These are phyloP conservation scores for Ridgeia piscesae DNA, from an alignment of 1,140 invertebrate genomes.

Conservation along the genomic window DNA sequence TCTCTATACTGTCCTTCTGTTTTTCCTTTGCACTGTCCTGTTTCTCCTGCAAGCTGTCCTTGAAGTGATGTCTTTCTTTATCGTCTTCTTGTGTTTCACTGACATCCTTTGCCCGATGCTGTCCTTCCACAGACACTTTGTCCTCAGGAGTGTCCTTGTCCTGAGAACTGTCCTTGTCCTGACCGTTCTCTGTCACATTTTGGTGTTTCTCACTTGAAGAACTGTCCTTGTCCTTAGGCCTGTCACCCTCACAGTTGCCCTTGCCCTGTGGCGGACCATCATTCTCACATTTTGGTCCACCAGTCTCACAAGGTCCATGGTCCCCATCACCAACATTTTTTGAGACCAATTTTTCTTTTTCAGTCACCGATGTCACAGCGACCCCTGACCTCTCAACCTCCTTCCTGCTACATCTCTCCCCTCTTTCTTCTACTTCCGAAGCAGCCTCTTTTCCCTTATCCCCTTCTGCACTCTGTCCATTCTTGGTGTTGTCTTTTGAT, in stretches of 20 bases:
- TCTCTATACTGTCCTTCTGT: background rate
- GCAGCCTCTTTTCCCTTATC: background rate
- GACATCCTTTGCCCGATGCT: background rate
- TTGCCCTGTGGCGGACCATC: background rate
- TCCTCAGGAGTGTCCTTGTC: background rate
- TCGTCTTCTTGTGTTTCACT: background rate
- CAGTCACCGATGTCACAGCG: background rate
- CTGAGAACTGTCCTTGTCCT: background rate
- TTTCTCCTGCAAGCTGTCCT: background rate
- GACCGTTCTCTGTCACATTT: background rate
- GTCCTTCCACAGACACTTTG: background rate
- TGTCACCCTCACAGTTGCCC: background rate
- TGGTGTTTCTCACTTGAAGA: background rate
- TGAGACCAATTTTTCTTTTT: background rate
- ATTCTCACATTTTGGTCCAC: background rate
- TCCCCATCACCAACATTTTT: background rate
- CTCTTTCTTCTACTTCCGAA: background rate
- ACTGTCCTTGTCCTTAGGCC: background rate
- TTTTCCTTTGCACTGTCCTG: background rate
- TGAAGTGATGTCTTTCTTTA: background rate
- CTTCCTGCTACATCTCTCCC: background rate
- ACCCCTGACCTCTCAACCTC: background rate
- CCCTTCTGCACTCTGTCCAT: background rate
- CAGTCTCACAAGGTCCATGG: background rate
- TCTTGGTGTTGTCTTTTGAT: background rate